phyloP scores from a whole-genome alignment of 2,113 vertebrate species.

The Muscicapa adusta region DNA sequence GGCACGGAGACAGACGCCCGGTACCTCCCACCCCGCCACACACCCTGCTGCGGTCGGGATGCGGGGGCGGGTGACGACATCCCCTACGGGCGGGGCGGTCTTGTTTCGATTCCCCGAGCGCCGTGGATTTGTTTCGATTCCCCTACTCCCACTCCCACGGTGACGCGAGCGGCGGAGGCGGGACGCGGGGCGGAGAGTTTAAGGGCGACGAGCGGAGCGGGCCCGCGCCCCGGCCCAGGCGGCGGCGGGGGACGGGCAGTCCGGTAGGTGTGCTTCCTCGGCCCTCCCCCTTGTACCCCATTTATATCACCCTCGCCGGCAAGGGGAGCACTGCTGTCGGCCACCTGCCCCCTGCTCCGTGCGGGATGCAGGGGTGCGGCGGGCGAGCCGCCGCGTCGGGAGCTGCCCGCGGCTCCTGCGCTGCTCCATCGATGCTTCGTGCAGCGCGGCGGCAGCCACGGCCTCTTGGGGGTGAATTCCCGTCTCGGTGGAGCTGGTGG shows the following conservation, averaged over 20 bases:
- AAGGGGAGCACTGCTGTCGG: not conserved
- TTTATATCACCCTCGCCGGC: not conserved
- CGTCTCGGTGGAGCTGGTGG: not conserved
- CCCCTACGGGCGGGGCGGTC: not conserved
- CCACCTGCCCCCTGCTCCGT: no score
- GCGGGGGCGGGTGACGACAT: accelerated
- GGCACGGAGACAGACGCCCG: accelerated
- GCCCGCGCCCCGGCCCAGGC: no score
- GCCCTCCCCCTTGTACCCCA: not conserved
- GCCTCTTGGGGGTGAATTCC: not conserved
- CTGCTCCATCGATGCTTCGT: not conserved
- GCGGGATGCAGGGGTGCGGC: no score
- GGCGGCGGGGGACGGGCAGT: not conserved
- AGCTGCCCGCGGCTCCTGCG: not conserved
- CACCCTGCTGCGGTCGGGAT: accelerated
- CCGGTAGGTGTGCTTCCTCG: not conserved
- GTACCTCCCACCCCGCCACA: accelerated
- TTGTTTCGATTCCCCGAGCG: not conserved
- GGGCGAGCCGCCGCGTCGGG: not conserved
- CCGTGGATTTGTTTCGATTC: not conserved
- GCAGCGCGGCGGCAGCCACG: not conserved
- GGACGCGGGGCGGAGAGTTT: not conserved
- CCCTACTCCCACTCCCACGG: not conserved
- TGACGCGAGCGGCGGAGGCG: not conserved
- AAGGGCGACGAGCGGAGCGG: not conserved